Base-by-base conservation (phyloP, 2,113 vertebrate species). In the Thamnaconus septentrionalis region DNA sequence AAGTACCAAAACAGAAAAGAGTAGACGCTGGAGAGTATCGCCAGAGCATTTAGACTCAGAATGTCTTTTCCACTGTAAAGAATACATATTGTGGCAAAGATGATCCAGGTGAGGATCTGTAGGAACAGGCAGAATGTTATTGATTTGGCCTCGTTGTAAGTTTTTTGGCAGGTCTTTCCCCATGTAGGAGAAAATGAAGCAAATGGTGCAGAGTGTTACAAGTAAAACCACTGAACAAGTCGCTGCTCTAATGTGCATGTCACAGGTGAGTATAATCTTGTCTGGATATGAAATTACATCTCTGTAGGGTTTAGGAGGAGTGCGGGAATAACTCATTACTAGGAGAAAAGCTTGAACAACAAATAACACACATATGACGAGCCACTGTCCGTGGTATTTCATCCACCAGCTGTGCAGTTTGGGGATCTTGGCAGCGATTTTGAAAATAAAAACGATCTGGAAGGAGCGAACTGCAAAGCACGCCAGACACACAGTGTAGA, bases 141-240 rank as follows among this genome's bases (percentile, higher is more conserved):
- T 11, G 92, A 89, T 85, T 95, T 96, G 65, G 95, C 94, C 71
- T 96, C 95, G 0, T 91, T 96, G 83, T 97, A 96, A 76, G n/a
- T 93, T 93, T 75, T 94, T 94, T 0, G 96, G 95, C 5, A 96
- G 93, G 61, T 94, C 93, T 54, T 93, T 95, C 48, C 94, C 94
- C 87, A 91, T 87, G 81, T 95, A 96, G 71, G 94, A 94, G 76
- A 94, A 93, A 57, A 64, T 59, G 10, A 95, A 96, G 80, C 94
- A 93, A 39, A 91, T 60, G 41, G 31, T 39, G 1, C 88, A 80
- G 18, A 96, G 81, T 6, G 78, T 59, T 3, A 58, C 10, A 3
- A 85, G 82, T 55, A 90, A 88, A 59, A 63, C 0, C 0, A 66
- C 5, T 18, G 85, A 59, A 4, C 63, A 6, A 0, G 5, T 1